Evolutionary conservation across 1,140 invertebrate genomes (phyloP), one percentile per base, ranked within the genome.

Genomic region (Sweltsa coloradensis): DNA sequence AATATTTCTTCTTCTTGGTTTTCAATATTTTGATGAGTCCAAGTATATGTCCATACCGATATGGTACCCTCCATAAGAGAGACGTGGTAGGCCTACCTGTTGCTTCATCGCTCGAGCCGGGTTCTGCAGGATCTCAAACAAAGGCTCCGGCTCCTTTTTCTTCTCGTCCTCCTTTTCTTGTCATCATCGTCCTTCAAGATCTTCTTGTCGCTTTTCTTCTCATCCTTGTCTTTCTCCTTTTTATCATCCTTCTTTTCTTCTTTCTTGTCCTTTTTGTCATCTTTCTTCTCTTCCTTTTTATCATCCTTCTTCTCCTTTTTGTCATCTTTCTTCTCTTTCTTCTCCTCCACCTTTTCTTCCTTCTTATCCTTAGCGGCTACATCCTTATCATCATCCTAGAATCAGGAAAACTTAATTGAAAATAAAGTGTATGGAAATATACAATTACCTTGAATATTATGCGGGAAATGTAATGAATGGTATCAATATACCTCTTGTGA

Each of bases 101-200:
- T 92, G 89, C 44, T 89, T 83, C 70, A 99, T 81, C 3, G 93
- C 81, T 40, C 96, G 77, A 1, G 92, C 90, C 1, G 96, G 96
- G 72, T 99, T 99, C 43, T 78, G 77, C 3, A 99, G 66, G 47
- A 95, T 84, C 68, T 98, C 92, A 69, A 89, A 96, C 47, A 67
- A 81, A 0, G 94, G 83, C 62, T 93, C 88, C 7, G 85, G 77
- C 53, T 71, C 66, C 51, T 69, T 64, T 51, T 70, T 64, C 34
- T 68, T 64, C 51, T 70, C 63, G 57, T 89, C 85, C 74, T 73
- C 81, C 63, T 53, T 76, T 68, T 57, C 69, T 51, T 75, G 67
- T 57, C 68, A 57, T 62, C 69, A 57, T 61, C 71, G 57, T 59
- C 57, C 34, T 71, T 70, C 45, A 58, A 50, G 24, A 48, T 55